Percentiles rank a stretch among this genome's conserved stretches.
Evolutionary conservation across 2,888 invertebrate species (phyloP).

Genomic region (Arrhopalites spinosus): DNA sequence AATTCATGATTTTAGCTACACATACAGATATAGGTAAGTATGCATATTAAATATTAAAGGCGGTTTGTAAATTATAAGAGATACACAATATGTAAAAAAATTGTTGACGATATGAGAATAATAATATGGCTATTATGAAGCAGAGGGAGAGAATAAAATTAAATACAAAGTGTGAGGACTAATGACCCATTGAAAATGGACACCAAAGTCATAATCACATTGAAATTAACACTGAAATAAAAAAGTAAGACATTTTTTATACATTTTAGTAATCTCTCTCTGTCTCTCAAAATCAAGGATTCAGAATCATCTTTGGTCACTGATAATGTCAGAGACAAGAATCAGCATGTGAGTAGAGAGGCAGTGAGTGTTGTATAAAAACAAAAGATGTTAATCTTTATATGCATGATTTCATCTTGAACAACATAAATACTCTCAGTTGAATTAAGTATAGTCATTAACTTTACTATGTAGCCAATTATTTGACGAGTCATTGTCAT

Average conservation of each 20-base stretch:
- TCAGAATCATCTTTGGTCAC: constrained; percentile 9
- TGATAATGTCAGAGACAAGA: neutral
- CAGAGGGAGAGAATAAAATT: neutral
- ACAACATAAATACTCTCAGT: neutral
- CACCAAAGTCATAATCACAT: neutral
- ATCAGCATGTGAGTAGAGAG: too few species aligned
- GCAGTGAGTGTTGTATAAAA: too few species aligned
- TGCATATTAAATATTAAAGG: neutral
- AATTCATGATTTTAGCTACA: neutral
- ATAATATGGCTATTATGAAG: neutral
- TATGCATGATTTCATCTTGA: too few species aligned
- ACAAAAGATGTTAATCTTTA: too few species aligned
- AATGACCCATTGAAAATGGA: constrained; percentile 26
- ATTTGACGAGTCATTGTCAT: constrained; percentile 1
- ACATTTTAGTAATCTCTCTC: neutral
- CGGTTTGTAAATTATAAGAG: neutral
- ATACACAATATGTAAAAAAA: too few species aligned
- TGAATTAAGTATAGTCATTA: neutral
- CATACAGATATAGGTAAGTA: neutral
- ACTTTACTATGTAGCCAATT: neutral
- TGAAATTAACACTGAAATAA: neutral
- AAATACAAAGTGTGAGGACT: neutral
- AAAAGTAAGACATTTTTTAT: constrained; percentile 8
- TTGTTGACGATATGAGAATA: neutral
- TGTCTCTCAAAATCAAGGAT: constrained; percentile 19